Evolutionary conservation across 2,113 vertebrate species (phyloP).

Genomic region (Mohoua ochrocephala): DNA sequence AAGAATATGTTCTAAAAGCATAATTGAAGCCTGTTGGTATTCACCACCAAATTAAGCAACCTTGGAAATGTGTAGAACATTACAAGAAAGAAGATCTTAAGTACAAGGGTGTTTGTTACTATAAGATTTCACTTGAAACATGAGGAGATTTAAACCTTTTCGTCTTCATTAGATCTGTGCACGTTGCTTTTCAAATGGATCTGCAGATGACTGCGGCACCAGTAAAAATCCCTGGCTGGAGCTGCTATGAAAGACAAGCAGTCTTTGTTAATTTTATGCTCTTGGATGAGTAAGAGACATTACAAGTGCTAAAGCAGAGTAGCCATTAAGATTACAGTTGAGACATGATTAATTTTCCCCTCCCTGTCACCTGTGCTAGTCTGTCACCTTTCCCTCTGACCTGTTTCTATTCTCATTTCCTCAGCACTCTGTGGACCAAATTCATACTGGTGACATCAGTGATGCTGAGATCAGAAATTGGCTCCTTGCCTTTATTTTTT

Average conservation of each 20-base stretch:
- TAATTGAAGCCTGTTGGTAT: neutral
- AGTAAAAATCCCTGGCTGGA: neutral
- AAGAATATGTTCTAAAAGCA: neutral
- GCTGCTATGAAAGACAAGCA: neutral
- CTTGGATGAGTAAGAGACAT: neutral
- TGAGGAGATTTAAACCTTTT: neutral
- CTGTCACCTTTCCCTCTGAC: conserved; percentile 30
- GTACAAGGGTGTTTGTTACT: neutral
- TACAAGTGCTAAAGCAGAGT: neutral
- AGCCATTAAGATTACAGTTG: neutral
- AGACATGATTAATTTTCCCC: conserved; percentile 34
- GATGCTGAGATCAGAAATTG: conserved; percentile 54
- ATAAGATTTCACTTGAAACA: neutral
- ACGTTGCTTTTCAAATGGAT: neutral
- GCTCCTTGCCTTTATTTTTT: conserved; percentile 22
- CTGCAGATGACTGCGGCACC: neutral
- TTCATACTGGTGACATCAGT: conserved; percentile 31
- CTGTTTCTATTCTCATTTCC: neutral
- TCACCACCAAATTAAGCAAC: neutral
- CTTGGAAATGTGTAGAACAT: neutral
- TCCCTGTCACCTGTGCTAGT: neutral
- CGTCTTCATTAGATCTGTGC: neutral
- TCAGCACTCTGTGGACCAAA: neutral
- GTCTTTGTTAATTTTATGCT: neutral
- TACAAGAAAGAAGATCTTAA: neutral